These are phyloP conservation scores for Bovichtus variegatus DNA, from an alignment of 2,797 vertebrate genomes.

Conservation along the genomic window DNA sequence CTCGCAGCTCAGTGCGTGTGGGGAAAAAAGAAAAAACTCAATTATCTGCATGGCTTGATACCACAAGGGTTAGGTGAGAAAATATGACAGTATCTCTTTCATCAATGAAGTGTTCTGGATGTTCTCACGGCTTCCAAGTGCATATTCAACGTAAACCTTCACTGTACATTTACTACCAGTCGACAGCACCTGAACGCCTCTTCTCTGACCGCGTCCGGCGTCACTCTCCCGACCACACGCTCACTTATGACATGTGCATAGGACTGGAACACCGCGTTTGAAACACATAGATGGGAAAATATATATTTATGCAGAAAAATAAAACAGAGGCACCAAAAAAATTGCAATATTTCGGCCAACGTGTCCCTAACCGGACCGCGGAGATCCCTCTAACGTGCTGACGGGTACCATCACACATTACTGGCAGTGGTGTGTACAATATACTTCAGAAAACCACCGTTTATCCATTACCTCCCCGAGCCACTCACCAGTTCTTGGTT, in stretches of 20 bases:
- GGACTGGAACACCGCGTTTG: no score
- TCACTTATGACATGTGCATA: no score
- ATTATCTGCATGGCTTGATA: not conserved
- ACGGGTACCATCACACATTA: not conserved
- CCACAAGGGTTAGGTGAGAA: not conserved
- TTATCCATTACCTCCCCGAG: not conserved
- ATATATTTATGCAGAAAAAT: no score
- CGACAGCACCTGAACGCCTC: no score
- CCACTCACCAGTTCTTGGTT: slow-evolving; percentile 99
- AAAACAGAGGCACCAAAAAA: no score
- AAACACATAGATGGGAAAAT: no score
- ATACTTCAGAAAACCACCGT: not conserved
- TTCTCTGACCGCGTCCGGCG: no score
- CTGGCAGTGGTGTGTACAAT: not conserved
- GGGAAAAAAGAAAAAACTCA: slow-evolving; percentile 7
- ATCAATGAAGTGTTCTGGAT: not conserved
- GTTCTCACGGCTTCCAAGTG: not conserved
- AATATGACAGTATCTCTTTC: not conserved
- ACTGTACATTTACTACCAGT: no score
- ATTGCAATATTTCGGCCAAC: not conserved
- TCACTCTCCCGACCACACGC: no score
- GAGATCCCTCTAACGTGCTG: not conserved
- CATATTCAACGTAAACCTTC: no score
- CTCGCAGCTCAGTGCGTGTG: not conserved
- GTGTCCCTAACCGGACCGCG: not conserved